Evolutionary conservation across 1,140 invertebrate species (phyloP).

Genomic region (Papilio dardanus): DNA sequence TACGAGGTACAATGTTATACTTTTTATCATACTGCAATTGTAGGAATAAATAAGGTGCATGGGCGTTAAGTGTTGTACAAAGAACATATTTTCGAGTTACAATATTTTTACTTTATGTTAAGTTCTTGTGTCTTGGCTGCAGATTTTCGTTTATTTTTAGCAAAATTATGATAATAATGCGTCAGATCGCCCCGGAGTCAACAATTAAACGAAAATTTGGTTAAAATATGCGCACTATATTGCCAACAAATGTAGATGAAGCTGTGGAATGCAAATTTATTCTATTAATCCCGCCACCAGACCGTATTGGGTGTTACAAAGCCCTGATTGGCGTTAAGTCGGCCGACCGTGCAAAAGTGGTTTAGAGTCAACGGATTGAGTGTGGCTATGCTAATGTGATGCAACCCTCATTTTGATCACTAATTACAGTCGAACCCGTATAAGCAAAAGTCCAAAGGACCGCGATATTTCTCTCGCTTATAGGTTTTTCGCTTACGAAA

Average conservation of each 20-base stretch:
- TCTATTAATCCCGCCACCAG: constrained; percentile 33
- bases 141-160: no score
- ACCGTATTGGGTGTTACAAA: constrained; percentile 30
- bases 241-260: constrained; percentile 29
- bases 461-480: no score
- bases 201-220: constrained; percentile 5
- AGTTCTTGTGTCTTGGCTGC: no score
- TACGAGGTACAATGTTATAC: neutral
- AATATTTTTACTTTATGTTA: no score
- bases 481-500: no score
- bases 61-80: no score
- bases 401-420: constrained; percentile 1
- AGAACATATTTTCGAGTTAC: no score
- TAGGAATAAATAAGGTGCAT: no score
- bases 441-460: no score
- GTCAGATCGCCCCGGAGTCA: neutral
- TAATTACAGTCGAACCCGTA: neutral
- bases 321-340: constrained; percentile 30
- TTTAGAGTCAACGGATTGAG: constrained; percentile 23
- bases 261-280: constrained; percentile 33
- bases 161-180: no score
- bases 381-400: constrained; percentile 21
- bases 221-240: constrained; percentile 22
- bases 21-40: neutral
- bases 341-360: constrained; percentile 26